Conservation (phyloP, 2,888 invertebrate genomes). For the Eristalis pertinax region DNA sequence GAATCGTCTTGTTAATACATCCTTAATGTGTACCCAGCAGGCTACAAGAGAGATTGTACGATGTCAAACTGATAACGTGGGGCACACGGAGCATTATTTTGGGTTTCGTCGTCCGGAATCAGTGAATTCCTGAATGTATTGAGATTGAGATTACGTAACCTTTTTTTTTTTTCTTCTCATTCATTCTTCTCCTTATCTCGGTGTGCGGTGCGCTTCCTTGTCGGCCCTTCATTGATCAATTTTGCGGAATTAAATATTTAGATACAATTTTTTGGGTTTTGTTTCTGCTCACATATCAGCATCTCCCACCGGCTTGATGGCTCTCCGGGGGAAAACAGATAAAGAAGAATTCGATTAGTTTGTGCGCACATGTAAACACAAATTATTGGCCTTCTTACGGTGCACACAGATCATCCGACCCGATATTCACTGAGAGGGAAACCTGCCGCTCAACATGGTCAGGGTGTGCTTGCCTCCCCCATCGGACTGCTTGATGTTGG, state of each 20-base stretch:
- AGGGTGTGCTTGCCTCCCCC: background rate
- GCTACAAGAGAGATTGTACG: constrained; percentile 32
- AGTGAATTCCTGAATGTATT: constrained; percentile 17
- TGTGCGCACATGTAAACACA: constrained; percentile 2
- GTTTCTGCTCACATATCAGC: background rate
- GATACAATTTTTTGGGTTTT: background rate
- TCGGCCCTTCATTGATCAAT: constrained; percentile 26
- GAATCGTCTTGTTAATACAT: constrained; percentile 39
- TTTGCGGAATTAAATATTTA: constrained; percentile 37
- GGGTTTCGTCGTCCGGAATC: constrained; percentile 12
- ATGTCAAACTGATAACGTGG: constrained; percentile 41
- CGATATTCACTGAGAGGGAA: background rate
- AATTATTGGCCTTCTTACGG: constrained; percentile 6
- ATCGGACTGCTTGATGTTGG: background rate
- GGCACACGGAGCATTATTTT: constrained; percentile 14
- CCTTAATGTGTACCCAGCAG: constrained; percentile 40
- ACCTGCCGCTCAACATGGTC: background rate
- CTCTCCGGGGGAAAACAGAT: constrained; percentile 3
- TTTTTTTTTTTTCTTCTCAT: background rate
- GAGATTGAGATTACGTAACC: constrained; percentile 33
- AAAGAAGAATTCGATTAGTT: constrained; percentile 28
- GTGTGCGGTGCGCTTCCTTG: background rate
- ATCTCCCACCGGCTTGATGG: background rate
- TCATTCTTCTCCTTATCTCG: background rate
- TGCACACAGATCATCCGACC: background rate